Evolutionary conservation across 2,888 invertebrate species (phyloP).

Genomic region (Drepana falcataria): DNA sequence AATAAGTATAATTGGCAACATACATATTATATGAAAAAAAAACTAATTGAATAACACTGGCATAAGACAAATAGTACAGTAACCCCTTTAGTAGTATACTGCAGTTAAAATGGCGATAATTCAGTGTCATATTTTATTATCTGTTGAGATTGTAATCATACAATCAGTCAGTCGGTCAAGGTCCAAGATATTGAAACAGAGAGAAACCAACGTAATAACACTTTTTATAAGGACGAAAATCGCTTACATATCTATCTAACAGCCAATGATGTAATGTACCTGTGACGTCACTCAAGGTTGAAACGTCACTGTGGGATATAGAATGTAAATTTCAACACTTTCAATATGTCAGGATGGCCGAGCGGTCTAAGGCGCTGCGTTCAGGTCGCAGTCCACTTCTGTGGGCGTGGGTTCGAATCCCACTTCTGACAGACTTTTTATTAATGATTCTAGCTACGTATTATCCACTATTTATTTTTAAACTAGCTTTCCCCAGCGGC

Average conservation of each 20-base stretch:
- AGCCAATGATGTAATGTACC: conserved; percentile 4
- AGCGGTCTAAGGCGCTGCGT: conserved; percentile 74
- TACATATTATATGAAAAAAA: too few relatives aligned
- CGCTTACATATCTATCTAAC: not conserved
- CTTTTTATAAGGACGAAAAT: not conserved
- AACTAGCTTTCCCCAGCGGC: too few relatives aligned
- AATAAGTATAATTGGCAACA: too few relatives aligned
- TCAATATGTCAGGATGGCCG: conserved; percentile 56
- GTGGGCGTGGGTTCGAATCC: conserved; percentile 75
- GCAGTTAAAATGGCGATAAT: too few relatives aligned
- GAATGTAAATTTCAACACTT: conserved; percentile 22
- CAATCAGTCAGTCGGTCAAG: too few relatives aligned
- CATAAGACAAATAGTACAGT: too few relatives aligned
- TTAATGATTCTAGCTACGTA: not conserved
- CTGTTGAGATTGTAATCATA: too few relatives aligned
- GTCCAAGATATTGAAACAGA: too few relatives aligned
- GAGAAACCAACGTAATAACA: not conserved
- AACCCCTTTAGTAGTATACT: too few relatives aligned
- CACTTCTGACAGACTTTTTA: conserved; percentile 62
- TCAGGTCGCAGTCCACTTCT: conserved; percentile 75
- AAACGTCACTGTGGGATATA: conserved; percentile 2
- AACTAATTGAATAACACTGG: too few relatives aligned
- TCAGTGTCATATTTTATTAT: too few relatives aligned
- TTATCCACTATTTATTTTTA: too few relatives aligned
- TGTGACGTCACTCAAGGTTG: conserved; percentile 24